Evolutionary conservation across 1,140 invertebrate genomes (phyloP).

Genomic region (Drosophila orosa): DNA sequence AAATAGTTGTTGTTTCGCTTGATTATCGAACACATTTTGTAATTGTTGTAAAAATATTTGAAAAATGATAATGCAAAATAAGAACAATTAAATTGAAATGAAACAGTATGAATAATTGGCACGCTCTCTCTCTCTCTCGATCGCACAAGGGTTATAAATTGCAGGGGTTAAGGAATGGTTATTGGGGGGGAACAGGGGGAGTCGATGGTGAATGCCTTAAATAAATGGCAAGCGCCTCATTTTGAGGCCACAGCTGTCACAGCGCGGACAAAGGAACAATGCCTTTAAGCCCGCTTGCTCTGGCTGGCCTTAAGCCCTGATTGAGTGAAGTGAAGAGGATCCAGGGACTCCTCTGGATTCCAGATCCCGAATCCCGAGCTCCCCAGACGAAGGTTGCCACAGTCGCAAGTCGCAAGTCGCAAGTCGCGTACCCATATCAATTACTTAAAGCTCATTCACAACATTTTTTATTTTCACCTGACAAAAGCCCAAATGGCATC

Average conservation of each 20-base stretch:
- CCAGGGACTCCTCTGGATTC: slow-evolving; percentile 3
- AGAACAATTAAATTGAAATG: slow-evolving; percentile 52
- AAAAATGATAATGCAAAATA: slow-evolving; percentile 66
- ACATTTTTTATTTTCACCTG: slow-evolving; percentile 84
- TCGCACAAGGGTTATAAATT: slow-evolving; percentile 22
- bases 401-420: slow-evolving; percentile 9
- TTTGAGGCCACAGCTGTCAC: slow-evolving; percentile 78
- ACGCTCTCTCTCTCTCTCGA: slow-evolving; percentile 36
- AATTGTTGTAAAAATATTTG: slow-evolving; percentile 31
- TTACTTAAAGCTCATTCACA: slow-evolving; percentile 84
- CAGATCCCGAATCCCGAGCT: slow-evolving; percentile 8
- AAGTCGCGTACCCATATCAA: slow-evolving; percentile 77
- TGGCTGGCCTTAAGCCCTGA: slow-evolving; percentile 46
- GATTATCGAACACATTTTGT: slow-evolving; percentile 25
- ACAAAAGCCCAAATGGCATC: slow-evolving; percentile 82
- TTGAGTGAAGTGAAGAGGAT: slow-evolving; percentile 65
- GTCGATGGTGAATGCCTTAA: slow-evolving; percentile 64
- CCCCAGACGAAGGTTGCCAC: slow-evolving; percentile 5
- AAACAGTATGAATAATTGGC: slow-evolving; percentile 79
- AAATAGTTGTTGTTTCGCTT: slow-evolving; percentile 70
- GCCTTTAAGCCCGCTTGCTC: slow-evolving; percentile 60
- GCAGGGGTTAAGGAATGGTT: slow-evolving; percentile 4
- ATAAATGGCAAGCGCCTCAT: slow-evolving; percentile 81
- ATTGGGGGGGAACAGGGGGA: neutral
- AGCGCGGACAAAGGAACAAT: slow-evolving; percentile 77